phyloP scores from a whole-genome alignment of 2,888 invertebrate genomes.

The Anticlea derivata region DNA sequence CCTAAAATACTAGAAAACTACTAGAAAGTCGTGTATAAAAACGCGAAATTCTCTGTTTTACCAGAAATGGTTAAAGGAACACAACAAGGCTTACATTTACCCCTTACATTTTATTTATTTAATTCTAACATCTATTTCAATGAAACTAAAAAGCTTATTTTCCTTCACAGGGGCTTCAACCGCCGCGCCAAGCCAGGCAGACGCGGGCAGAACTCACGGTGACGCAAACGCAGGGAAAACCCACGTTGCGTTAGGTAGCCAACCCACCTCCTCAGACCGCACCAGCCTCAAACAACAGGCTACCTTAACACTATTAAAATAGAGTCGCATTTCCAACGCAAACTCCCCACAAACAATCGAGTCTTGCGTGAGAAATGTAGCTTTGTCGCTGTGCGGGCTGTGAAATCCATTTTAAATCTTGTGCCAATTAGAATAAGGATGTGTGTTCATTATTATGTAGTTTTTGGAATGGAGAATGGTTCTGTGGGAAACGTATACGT shows the following conservation, averaged over 20 bases:
- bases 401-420: slow-evolving; percentile 25
- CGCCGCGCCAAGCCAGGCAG: slow-evolving; percentile 73
- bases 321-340: slow-evolving; percentile 13
- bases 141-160: slow-evolving; percentile 2
- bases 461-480: slow-evolving; percentile 11
- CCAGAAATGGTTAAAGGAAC: too few relatives aligned
- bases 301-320: slow-evolving; percentile 19
- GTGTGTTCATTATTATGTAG: slow-evolving; percentile 27
- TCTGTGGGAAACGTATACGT: slow-evolving; percentile 21
- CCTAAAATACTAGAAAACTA: too few relatives aligned
- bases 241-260: slow-evolving; percentile 52
- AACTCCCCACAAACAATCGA: neutral
- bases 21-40: too few relatives aligned
- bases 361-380: slow-evolving; percentile 4
- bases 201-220: slow-evolving; percentile 56
- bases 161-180: slow-evolving; percentile 68
- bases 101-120: too few relatives aligned
- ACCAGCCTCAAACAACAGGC: slow-evolving; percentile 28
- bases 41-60: too few relatives aligned
- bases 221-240: slow-evolving; percentile 55
- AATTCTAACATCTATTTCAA: neutral
- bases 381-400: slow-evolving; percentile 23
- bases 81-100: too few relatives aligned
- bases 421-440: slow-evolving; percentile 33
- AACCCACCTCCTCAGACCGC: slow-evolving; percentile 35